phyloP scores from a whole-genome alignment of 2,797 vertebrate genomes.

The Dermochelys coriacea region DNA sequence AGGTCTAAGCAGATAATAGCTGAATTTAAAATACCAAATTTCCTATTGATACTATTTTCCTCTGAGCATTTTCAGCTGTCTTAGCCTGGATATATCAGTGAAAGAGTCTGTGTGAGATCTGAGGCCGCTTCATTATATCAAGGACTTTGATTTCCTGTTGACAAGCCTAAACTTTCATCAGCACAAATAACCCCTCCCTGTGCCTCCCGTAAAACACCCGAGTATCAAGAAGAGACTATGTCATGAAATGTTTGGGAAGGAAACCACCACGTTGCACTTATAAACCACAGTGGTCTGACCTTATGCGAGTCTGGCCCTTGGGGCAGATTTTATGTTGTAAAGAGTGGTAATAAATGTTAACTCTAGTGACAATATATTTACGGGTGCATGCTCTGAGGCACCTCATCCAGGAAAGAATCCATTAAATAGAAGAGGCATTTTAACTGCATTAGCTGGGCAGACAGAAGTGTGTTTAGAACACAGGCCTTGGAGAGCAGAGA shows the following conservation, averaged over 20 bases:
- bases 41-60: slow-evolving; percentile 63
- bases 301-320: not conserved
- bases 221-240: slow-evolving; percentile 22
- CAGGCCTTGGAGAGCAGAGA: not conserved
- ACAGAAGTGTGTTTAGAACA: not conserved
- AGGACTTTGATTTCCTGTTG: slow-evolving; percentile 77
- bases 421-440: not conserved
- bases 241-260: slow-evolving; percentile 6
- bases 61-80: slow-evolving; percentile 54
- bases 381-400: not conserved
- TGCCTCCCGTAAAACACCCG: slow-evolving; percentile 53
- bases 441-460: not conserved
- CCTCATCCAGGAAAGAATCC: not conserved
- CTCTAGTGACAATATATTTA: not conserved
- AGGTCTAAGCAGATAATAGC: slow-evolving; percentile 36
- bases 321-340: not conserved
- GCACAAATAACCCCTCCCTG: slow-evolving; percentile 47
- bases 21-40: slow-evolving; percentile 65
- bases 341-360: not conserved
- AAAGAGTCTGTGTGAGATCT: slow-evolving; percentile 50
- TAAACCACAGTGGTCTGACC: slow-evolving; percentile 2
- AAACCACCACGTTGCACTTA: not conserved
- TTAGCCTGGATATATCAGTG: slow-evolving; percentile 59
- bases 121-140: slow-evolving; percentile 60
- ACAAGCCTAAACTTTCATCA: slow-evolving; percentile 72